Evolutionary conservation across 2,797 vertebrate genomes (phyloP), one percentile per base, ranked within the genome.

Genomic region (Argentina silus): DNA sequence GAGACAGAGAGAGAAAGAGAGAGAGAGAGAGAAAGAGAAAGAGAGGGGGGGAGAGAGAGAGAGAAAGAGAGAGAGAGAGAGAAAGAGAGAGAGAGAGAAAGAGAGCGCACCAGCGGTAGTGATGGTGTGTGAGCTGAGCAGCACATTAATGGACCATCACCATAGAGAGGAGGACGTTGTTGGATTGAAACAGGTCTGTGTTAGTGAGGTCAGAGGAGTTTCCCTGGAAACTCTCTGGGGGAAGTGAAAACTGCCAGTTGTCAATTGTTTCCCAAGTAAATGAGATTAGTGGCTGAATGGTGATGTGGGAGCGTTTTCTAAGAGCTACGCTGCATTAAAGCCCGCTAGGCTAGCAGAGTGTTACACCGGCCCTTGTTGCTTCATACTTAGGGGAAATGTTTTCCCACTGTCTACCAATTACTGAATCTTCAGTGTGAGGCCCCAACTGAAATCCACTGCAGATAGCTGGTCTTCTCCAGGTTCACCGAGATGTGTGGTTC

Each of bases 271-370:
- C 83, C 88, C 85, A 82, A 84, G 91, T 91, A 93, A 94, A 94
- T 91, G 87, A 94, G 94, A 95, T 95, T 94, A 94, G 93, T 93
- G 85, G 84, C 87, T 94, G 91, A 93, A 92, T 94, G 91, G 92
- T 92, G 89, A 91, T 93, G 92, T 92, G 90, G 89, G 88, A 90
- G 92, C 88, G 27, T 36, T 36, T 4, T 36, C 27, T 36, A 36
- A 36, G 27, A 36, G 27, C 27, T 36, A 36, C 27, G 27, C 27
- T 36, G 27, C 27, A 36, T 36, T 36, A 36, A 36, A 4, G 2
- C 27, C 27, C 27, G 27, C 27, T 36, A 36, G 27, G 27, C 27
- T 4, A 36, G 27, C 27, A 36, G 27, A 36, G 27, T 36, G 1
- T 36, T 36, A 36, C 27, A 36, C 27, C 4, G 27, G 27, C 27